Base-by-base conservation (phyloP, 2,797 vertebrate species). In the Pangasius mekongensis region DNA sequence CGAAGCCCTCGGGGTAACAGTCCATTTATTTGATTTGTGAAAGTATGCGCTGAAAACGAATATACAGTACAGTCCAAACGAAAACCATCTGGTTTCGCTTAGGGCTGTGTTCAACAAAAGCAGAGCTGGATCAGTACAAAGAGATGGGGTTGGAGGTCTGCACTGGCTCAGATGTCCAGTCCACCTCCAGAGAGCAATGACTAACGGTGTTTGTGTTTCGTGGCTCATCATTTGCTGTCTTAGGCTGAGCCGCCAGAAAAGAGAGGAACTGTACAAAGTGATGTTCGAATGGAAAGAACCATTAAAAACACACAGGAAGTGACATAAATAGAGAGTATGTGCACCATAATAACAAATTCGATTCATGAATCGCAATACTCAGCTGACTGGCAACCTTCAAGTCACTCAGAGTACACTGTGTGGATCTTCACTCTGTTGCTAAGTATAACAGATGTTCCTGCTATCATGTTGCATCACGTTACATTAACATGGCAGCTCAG, bases 31-130 rank as follows among this genome's bases (percentile, higher is more conserved):
- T 93, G 91, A 94, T 93, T 93, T 94, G 93, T 90, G 90, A 91
- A 93, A 93, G 91, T 92, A 93, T 94, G 91, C 86, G 83, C 89
- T 80, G 90, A 91, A 92, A 91, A 91, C 39, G 88, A 91, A 90
- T 90, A 90, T 91, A 92, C 92, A 91, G 87, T 89, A 89, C 88
- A 90, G 90, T 90, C 88, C 90, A 91, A 93, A 93, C 81, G 73
- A 89, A 87, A 91, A 87, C 88, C 95, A 96, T 95, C 94, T 96
- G 95, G 94, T 94, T 94, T 91, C 86, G 91, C 90, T 96, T 96
- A 94, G 90, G 85, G 88, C 89, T 87, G 91, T 81, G 91, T 91
- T 93, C 81, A 92, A 92, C 91, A 93, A 92, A 91, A 92, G 89
- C 91, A 90, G 83, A 86, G 91, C 90, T 89, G 89, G 91, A 91